phyloP scores from a whole-genome alignment of 2,797 vertebrate species.

The Nyctibius grandis region DNA sequence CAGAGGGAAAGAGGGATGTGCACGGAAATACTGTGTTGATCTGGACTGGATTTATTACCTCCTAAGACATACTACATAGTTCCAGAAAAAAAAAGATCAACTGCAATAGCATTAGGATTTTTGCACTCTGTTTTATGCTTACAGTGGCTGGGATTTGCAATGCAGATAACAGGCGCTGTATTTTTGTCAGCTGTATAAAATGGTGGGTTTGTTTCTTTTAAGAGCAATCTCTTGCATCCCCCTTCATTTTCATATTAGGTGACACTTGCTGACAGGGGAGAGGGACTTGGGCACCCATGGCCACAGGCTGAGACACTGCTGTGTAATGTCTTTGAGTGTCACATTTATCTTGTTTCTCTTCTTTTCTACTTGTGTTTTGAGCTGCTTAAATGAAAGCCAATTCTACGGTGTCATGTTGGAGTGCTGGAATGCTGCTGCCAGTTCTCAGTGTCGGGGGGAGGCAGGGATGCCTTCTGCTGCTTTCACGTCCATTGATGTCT shows the following conservation, averaged over 20 bases:
- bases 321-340: neutral
- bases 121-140: neutral
- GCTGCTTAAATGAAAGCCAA: neutral
- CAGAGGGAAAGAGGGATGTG: accelerated
- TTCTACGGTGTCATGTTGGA: neutral
- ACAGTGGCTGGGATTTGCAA: neutral
- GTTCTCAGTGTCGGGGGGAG: neutral
- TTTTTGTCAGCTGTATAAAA: neutral
- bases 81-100: neutral
- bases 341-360: neutral
- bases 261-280: neutral
- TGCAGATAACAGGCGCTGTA: neutral
- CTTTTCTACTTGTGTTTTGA: neutral
- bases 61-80: neutral
- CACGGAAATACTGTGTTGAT: neutral
- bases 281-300: neutral
- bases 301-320: neutral
- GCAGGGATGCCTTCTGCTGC: neutral
- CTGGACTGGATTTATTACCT: neutral
- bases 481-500: neutral
- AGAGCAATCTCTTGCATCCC: neutral
- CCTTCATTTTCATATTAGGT: neutral
- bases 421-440: neutral
- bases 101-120: neutral
- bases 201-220: neutral